Evolutionary conservation across 92 coral and sea anemone species (phyloP).

Genomic region (Porites lobata): DNA sequence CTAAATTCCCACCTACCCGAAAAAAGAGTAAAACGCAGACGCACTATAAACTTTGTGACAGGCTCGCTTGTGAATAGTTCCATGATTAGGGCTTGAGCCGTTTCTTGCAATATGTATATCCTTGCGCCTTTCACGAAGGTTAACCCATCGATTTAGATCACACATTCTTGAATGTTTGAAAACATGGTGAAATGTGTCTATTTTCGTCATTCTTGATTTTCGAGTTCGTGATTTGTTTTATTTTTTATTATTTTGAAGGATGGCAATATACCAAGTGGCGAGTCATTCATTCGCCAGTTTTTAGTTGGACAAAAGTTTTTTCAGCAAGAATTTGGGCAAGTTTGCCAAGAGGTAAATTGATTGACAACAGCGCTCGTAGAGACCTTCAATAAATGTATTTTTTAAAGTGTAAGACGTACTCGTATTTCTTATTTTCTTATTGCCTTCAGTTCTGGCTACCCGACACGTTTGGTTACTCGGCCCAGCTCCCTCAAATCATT

Average conservation of each 20-base stretch:
- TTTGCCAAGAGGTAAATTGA: slow-evolving; percentile 84
- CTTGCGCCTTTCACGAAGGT: too few relatives aligned
- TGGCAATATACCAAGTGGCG: slow-evolving; percentile 98
- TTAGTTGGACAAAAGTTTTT: slow-evolving; percentile 93
- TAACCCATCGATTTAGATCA: too few relatives aligned
- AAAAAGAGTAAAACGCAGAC: too few relatives aligned
- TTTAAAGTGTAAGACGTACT: not conserved
- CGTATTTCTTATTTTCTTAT: not conserved
- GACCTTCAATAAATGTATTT: too few relatives aligned
- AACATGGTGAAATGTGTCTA: too few relatives aligned
- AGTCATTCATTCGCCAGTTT: slow-evolving; percentile 97
- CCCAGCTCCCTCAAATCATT: slow-evolving; percentile 98
- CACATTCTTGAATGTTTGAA: too few relatives aligned
- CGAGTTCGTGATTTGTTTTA: not conserved
- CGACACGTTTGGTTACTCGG: slow-evolving; percentile 99
- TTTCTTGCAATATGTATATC: too few relatives aligned
- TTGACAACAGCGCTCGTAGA: too few relatives aligned
- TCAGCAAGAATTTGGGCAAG: slow-evolving; percentile 85
- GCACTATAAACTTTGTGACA: too few relatives aligned
- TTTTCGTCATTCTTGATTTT: not conserved
- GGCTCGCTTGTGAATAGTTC: too few relatives aligned
- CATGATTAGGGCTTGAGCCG: too few relatives aligned
- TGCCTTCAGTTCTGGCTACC: slow-evolving; percentile 94
- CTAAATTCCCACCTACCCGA: too few relatives aligned
- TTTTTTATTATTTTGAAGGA: slow-evolving; percentile 63